A percentile compares a stretch with the other conserved stretches of the same genome.
phyloP scores from a whole-genome alignment of 2,888 invertebrate species.

The Tridacna crocea region DNA sequence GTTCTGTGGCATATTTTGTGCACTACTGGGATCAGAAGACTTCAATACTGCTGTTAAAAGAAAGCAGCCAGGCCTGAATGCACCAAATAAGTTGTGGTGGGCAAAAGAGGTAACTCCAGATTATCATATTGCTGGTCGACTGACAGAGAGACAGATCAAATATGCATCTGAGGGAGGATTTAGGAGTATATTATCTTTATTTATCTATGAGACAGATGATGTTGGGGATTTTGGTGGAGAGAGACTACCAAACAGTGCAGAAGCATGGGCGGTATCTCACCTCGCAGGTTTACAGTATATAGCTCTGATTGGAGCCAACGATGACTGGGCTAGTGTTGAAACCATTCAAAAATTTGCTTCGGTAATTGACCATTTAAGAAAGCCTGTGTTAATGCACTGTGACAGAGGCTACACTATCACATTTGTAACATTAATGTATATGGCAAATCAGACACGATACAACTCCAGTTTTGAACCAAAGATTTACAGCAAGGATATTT shows the following conservation, averaged over 20 bases:
- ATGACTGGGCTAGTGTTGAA: constrained; percentile 73
- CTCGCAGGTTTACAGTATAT: constrained; percentile 68
- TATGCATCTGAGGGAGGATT: constrained; percentile 79
- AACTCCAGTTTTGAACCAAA: constrained; percentile 67
- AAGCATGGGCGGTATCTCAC: constrained; percentile 65
- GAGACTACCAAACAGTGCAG: constrained; percentile 67
- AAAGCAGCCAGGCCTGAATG: constrained; percentile 68
- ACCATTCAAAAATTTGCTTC: constrained; percentile 69
- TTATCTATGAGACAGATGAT: constrained; percentile 61
- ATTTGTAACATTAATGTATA: constrained; percentile 72
- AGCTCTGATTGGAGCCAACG: constrained; percentile 66
- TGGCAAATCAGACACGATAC: constrained; percentile 70
- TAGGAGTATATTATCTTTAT: constrained; percentile 75
- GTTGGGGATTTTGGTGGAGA: constrained; percentile 71
- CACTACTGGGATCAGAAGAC: not conserved
- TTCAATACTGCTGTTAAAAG: constrained; percentile 56
- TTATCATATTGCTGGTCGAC: constrained; percentile 74
- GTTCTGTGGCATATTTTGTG: not conserved
- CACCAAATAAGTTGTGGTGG: constrained; percentile 79
- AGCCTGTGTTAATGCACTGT: constrained; percentile 71
- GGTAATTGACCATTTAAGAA: constrained; percentile 45
- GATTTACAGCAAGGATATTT: constrained; percentile 71
- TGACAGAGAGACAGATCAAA: constrained; percentile 76
- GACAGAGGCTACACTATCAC: constrained; percentile 71
- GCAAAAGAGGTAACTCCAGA: constrained; percentile 77